Conservation (phyloP, 2,888 invertebrate genomes). For the Cerastoderma edule region DNA sequence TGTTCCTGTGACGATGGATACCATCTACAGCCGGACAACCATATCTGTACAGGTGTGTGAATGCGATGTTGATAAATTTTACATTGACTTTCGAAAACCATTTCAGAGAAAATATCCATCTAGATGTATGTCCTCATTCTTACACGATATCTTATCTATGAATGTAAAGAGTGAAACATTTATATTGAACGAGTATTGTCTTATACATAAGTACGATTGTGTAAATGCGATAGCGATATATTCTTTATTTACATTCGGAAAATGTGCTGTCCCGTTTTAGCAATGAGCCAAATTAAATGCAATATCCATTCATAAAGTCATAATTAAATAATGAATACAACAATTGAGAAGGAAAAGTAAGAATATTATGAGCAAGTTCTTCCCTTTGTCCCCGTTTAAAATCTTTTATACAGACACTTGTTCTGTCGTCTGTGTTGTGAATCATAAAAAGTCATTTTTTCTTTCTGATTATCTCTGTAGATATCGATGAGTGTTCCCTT, state of each 20-base stretch:
- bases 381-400: not conserved
- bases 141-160: not conserved
- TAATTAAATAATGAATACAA: not conserved
- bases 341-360: not conserved
- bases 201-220: too few relatives aligned
- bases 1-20: not conserved
- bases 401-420: not conserved
- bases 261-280: too few relatives aligned
- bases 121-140: not conserved
- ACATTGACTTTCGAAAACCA: not conserved
- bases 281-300: not conserved
- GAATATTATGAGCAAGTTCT: not conserved
- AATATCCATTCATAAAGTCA: not conserved
- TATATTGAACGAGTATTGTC: not conserved
- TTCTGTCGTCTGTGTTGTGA: not conserved
- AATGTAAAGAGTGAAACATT: not conserved
- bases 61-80: too few relatives aligned
- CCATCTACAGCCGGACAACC: too few relatives aligned
- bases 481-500: not conserved
- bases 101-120: not conserved
- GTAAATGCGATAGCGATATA: too few relatives aligned
- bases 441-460: not conserved
- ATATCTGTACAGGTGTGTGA: too few relatives aligned
- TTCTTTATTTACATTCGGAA: too few relatives aligned
- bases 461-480: not conserved